These are phyloP conservation scores for Xiphorhynchus erythropygius DNA, from an alignment of 2,797 vertebrate species.

Conservation along the genomic window DNA sequence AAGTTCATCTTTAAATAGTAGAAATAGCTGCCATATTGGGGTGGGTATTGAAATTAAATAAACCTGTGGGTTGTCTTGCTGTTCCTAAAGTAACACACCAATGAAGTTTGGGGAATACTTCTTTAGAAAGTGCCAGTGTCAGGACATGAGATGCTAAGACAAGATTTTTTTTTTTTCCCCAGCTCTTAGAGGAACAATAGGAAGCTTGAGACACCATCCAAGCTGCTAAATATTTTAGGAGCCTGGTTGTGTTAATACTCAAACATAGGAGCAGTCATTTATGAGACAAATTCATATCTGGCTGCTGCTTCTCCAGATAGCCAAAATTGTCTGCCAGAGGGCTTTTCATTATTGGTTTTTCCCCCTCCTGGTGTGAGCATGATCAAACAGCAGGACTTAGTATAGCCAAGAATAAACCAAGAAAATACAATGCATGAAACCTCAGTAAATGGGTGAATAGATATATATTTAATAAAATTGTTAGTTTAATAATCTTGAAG, in stretches of 20 bases:
- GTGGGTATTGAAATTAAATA: constrained; percentile 77
- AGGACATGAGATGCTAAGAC: constrained; percentile 64
- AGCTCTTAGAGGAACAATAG: constrained; percentile 70
- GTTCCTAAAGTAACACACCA: constrained; percentile 92
- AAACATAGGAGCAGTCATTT: constrained; percentile 68
- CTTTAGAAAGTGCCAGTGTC: constrained; percentile 67
- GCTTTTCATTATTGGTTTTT: constrained; percentile 60
- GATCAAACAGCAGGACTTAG: constrained; percentile 94
- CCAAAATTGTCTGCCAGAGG: constrained; percentile 71
- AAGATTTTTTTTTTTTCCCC: constrained; percentile 29
- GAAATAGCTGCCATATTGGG: constrained; percentile 77
- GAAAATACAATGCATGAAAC: constrained; percentile 89
- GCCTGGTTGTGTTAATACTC: constrained; percentile 73
- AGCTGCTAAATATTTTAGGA: constrained; percentile 78
- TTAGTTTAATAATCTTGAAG: constrained; percentile 74
- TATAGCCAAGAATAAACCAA: constrained; percentile 76
- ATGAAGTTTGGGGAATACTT: constrained; percentile 73
- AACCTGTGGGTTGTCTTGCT: constrained; percentile 93
- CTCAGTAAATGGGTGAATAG: constrained; percentile 81
- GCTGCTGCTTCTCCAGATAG: constrained; percentile 76
- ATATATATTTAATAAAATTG: constrained; percentile 75
- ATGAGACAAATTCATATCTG: constrained; percentile 72
- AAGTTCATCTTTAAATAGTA: constrained; percentile 83
- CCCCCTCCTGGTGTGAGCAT: constrained; percentile 89
- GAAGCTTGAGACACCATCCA: constrained; percentile 71